Evolutionary conservation across 2,888 invertebrate species (phyloP), one percentile per base, ranked within the genome.

Genomic region (Nomada ferruginata): DNA sequence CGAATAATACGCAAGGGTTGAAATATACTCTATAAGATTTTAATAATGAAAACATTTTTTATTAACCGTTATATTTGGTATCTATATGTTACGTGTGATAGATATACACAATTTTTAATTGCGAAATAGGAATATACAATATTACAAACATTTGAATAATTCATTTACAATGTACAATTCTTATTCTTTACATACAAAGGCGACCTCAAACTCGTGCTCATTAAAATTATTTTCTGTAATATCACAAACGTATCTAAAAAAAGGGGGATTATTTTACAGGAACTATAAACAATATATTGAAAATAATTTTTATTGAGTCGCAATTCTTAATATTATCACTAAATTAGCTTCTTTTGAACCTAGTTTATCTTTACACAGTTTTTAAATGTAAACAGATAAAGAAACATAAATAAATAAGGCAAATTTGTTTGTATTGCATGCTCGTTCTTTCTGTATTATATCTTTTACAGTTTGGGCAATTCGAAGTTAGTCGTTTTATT

Each of bases 121-220:
- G 2, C 29, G 44, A 57, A 69, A 70, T 29, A 59, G 15, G n/a
- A 57, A 55, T 36, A 42, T 10, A 23, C n/a, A 53, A n/a, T 9
- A 47, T 47, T 44, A 44, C 4, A 44, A 44, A 18, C 20, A 44
- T 66, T 57, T 13, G 23, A 63, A 70, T 47, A 59, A 53, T 55
- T 42, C 23, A 42, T 18, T 18, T 4, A 26, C 26, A 26, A 26
- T 15, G 13, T 53, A 55, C 10, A 53, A 53, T 0, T 15, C 5
- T 2, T 15, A 36, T 13, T 26, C 47, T 18, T 47, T 50, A 47
- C 15, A 7, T 50, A 4, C 20, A 23, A 1, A 2, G 9, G 15
- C 11, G n/a, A n/a, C 26, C 11, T 29, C 13, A 18, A 50, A 50
- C 5, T 65, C 1, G 1, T 7, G 9, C 26, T 50, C 47, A 47